phyloP scores from a whole-genome alignment of 2,888 invertebrate species.

The Tuberolachnus salignus region DNA sequence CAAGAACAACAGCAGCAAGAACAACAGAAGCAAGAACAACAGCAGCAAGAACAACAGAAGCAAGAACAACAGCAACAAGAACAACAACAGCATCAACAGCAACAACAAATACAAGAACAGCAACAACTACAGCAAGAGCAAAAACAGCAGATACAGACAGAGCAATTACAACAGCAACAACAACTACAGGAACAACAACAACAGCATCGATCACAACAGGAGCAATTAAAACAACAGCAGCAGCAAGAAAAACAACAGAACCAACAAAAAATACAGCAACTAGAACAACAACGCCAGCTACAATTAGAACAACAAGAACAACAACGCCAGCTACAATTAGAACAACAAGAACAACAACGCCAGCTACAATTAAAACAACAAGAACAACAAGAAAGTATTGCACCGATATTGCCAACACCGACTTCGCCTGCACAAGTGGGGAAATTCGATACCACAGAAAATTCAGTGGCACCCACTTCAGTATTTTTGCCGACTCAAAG shows the following conservation, averaged over 20 bases:
- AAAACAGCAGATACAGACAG: background rate
- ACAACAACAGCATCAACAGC: constrained; percentile 31
- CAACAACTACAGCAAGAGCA: background rate
- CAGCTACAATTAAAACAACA: background rate
- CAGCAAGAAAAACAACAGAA: background rate
- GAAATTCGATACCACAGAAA: background rate
- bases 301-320: background rate
- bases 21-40: background rate
- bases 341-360: background rate
- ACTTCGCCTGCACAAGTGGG: background rate
- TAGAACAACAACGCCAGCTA: background rate
- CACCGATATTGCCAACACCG: background rate
- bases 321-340: background rate
- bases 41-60: constrained; percentile 60
- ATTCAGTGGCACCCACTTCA: background rate
- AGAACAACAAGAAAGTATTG: background rate
- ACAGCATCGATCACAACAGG: constrained; percentile 5
- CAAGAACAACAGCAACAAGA: constrained; percentile 59
- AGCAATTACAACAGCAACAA: background rate
- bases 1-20: background rate
- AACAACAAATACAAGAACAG: background rate
- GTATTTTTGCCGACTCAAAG: background rate
- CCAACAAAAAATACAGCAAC: no score
- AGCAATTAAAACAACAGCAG: constrained; percentile 8
- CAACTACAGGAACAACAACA: background rate